Evolutionary conservation across 2,888 invertebrate species (phyloP).

Genomic region (Eremobia ochroleuca): DNA sequence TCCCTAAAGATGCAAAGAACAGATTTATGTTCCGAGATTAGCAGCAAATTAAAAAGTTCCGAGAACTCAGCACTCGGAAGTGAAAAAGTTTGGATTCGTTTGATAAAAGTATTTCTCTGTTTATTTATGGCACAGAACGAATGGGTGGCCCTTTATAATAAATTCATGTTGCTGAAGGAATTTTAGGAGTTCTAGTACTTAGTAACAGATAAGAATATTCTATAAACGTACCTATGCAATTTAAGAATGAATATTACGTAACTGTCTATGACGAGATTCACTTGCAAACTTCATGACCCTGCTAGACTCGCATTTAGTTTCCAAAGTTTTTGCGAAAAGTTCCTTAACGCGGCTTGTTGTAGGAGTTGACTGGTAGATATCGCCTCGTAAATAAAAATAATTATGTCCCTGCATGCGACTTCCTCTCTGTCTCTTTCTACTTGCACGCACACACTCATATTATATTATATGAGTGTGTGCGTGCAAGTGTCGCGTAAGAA

Average conservation of each 20-base stretch:
- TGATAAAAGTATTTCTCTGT: constrained; percentile 69
- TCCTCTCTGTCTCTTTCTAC: not conserved
- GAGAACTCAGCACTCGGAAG: constrained; percentile 63
- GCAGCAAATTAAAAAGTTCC: constrained; percentile 76
- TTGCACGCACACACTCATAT: too few relatives aligned
- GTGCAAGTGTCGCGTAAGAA: not conserved
- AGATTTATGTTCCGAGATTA: constrained; percentile 78
- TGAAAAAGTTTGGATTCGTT: constrained; percentile 68
- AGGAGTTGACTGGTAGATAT: too few relatives aligned
- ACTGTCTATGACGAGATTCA: not conserved
- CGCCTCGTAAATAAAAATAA: too few relatives aligned
- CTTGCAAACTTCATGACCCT: not conserved
- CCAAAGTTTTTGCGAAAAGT: not conserved
- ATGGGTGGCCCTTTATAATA: constrained; percentile 47
- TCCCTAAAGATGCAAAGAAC: constrained; percentile 72
- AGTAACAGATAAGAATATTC: constrained; percentile 4
- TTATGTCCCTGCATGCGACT: not conserved
- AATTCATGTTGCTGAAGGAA: constrained; percentile 23
- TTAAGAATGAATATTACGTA: not conserved
- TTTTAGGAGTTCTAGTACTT: constrained; percentile 5
- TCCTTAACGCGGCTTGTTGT: not conserved
- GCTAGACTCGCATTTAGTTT: not conserved
- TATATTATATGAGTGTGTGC: too few relatives aligned
- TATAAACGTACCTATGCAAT: constrained; percentile 10
- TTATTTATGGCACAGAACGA: constrained; percentile 56